A percentile compares a stretch with the other conserved stretches of the same genome.
These are phyloP conservation scores for Drosophila mercatorum DNA, from an alignment of 2,888 invertebrate genomes.

Conservation along the genomic window DNA sequence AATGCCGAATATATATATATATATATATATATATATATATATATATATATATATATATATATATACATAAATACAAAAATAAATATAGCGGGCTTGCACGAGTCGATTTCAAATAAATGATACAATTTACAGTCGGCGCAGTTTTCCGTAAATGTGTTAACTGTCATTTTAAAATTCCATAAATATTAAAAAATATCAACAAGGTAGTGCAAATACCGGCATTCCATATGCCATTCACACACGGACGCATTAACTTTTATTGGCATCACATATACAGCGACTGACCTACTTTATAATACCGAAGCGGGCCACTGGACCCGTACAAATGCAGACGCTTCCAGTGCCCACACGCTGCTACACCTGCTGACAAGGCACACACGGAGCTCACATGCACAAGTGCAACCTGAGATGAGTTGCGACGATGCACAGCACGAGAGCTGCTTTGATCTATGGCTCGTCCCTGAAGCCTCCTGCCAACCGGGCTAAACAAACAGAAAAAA, in stretches of 20 bases:
- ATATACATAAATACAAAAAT: not conserved
- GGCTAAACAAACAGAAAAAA: slow-evolving; percentile 51
- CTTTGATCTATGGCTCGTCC: slow-evolving; percentile 68
- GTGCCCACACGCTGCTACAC: slow-evolving; percentile 30
- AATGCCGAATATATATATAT: too few relatives aligned
- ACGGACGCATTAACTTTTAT: slow-evolving; percentile 73
- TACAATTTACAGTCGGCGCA: slow-evolving; percentile 37
- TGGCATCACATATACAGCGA: slow-evolving; percentile 70
- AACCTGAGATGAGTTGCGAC: slow-evolving; percentile 23
- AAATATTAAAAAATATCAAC: slow-evolving; percentile 79
- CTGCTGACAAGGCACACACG: slow-evolving; percentile 54
- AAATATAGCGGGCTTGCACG: not conserved
- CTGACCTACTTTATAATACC: slow-evolving; percentile 70
- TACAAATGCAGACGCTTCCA: slow-evolving; percentile 16
- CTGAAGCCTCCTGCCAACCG: slow-evolving; percentile 44
- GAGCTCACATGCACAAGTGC: slow-evolving; percentile 36
- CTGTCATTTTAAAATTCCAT: slow-evolving; percentile 73
- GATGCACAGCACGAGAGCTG: slow-evolving; percentile 47
- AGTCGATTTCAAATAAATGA: slow-evolving; percentile 41
- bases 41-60: too few relatives aligned
- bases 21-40: too few relatives aligned
- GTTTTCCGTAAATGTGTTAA: slow-evolving; percentile 62
- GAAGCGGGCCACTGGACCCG: slow-evolving; percentile 34
- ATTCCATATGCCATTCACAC: slow-evolving; percentile 50
- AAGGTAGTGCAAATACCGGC: slow-evolving; percentile 55